Conservation (phyloP, 2,888 invertebrate species). For the Nineta flava region DNA sequence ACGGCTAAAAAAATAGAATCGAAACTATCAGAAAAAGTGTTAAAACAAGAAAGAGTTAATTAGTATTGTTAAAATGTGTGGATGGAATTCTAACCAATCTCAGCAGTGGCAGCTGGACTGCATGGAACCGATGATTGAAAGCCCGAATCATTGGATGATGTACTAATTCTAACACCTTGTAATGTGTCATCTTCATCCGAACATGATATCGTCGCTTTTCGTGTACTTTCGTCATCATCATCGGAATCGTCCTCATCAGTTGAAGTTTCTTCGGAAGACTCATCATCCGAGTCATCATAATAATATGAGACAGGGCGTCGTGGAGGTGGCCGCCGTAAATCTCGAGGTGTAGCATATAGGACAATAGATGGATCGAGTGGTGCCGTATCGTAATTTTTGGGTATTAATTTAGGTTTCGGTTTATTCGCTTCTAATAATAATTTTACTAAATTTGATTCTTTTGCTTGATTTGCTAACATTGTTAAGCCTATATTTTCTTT, state of each 20-base stretch:
- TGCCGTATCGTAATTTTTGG: slow-evolving; percentile 8
- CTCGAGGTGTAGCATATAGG: slow-evolving; percentile 5
- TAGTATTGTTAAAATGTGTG: not conserved
- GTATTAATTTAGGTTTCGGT: slow-evolving; percentile 4
- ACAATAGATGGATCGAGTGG: slow-evolving; percentile 6
- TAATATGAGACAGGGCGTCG: slow-evolving; percentile 6
- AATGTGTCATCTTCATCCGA: slow-evolving; percentile 20
- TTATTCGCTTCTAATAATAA: slow-evolving; percentile 7
- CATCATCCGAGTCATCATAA: slow-evolving; percentile 21
- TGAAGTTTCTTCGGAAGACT: slow-evolving; percentile 21
- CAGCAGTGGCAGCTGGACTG: slow-evolving; percentile 31
- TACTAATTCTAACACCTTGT: slow-evolving; percentile 40
- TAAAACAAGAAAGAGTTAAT: no score
- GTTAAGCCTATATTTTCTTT: not conserved
- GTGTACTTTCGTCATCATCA: slow-evolving; percentile 23
- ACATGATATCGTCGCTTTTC: slow-evolving; percentile 22
- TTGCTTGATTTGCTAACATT: not conserved
- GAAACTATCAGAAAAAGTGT: no score
- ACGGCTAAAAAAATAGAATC: no score
- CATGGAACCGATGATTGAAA: slow-evolving; percentile 55
- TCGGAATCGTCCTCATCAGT: slow-evolving; percentile 18
- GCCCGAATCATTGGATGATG: slow-evolving; percentile 72
- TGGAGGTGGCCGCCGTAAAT: slow-evolving; percentile 3
- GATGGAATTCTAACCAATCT: slow-evolving; percentile 35
- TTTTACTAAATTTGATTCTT: slow-evolving; percentile 6